Evolutionary conservation across 1,140 invertebrate genomes (phyloP).

Genomic region (Riptortus pedestris): DNA sequence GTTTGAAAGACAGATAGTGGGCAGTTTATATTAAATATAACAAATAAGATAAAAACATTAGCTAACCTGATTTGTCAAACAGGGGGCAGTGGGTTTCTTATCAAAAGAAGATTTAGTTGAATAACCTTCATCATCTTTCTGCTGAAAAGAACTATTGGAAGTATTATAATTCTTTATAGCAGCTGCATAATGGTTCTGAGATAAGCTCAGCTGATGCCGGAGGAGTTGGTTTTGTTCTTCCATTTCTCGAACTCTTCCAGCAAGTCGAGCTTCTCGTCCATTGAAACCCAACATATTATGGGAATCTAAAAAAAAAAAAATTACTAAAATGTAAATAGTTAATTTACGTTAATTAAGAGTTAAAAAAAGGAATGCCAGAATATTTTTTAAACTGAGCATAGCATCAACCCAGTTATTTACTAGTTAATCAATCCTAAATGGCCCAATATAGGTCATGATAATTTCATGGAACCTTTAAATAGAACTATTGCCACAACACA

Average conservation of each 20-base stretch:
- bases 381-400: neutral
- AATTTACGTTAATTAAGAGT: constrained; percentile 2
- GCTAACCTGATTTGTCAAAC: neutral
- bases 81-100: neutral
- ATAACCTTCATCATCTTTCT: neutral
- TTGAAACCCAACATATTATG: constrained; percentile 40
- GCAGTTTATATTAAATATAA: no score
- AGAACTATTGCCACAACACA: neutral
- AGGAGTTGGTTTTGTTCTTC: constrained; percentile 45
- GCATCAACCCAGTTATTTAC: neutral
- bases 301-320: constrained; percentile 27
- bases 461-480: neutral
- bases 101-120: neutral
- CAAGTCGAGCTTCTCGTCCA: constrained; percentile 40
- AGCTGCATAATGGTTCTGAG: constrained; percentile 42
- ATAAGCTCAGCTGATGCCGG: constrained; percentile 41
- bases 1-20: no score
- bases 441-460: neutral
- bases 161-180: constrained; percentile 34
- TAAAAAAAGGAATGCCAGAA: neutral
- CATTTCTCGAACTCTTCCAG: constrained; percentile 42
- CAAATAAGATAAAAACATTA: no score
- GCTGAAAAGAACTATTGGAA: neutral
- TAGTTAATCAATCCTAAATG: constrained; percentile 5
- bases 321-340: neutral